Conservation (phyloP, 2,797 vertebrate species). For the Cuculus canorus region DNA sequence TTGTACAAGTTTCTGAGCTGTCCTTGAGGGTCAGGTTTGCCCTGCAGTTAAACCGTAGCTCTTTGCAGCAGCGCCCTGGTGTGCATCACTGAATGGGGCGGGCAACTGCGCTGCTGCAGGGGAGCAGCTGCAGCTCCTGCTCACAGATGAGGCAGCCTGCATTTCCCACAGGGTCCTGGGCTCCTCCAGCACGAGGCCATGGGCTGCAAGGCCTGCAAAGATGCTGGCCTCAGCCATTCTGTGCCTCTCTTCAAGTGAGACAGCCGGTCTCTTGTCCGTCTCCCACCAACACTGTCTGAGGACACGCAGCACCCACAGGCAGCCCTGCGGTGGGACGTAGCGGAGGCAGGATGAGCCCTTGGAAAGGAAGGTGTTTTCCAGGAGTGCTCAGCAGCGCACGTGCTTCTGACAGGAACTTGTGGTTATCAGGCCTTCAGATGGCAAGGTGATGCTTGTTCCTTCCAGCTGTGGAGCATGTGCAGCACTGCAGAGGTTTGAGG, state of each 20-base stretch:
- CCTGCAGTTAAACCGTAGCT: background rate
- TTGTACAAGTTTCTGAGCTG: rapidly evolving
- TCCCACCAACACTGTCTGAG: no score
- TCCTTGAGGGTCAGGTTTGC: rapidly evolving
- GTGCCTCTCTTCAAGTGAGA: background rate
- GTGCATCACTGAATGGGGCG: rapidly evolving
- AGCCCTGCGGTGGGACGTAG: background rate
- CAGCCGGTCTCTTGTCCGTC: no score
- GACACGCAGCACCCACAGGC: rapidly evolving
- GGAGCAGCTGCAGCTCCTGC: background rate
- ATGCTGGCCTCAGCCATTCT: background rate
- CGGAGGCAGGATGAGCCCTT: rapidly evolving
- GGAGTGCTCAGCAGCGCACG: background rate
- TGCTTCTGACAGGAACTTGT: background rate
- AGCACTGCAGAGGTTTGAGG: background rate
- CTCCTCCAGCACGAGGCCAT: rapidly evolving
- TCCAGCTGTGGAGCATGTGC: background rate
- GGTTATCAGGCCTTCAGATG: background rate
- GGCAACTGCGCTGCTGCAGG: background rate
- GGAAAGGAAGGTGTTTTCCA: background rate
- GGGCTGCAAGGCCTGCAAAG: no score
- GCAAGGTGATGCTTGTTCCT: rapidly evolving
- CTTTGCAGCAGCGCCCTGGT: background rate
- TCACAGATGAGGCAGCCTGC: background rate
- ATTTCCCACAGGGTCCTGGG: background rate